Conservation (phyloP, 2,797 vertebrate species). For the Tinamus major region DNA sequence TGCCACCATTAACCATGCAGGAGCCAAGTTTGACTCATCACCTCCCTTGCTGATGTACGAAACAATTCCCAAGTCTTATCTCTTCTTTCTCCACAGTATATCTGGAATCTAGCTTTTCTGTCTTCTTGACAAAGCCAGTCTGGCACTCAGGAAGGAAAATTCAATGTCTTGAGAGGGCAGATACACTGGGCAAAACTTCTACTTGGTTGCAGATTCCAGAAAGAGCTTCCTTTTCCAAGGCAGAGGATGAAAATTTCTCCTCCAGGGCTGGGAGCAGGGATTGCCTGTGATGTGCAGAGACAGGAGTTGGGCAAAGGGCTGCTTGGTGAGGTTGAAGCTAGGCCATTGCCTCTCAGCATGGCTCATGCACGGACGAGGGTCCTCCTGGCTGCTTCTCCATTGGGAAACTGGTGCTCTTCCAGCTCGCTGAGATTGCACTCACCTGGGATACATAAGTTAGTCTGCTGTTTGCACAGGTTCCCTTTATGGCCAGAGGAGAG, state of each 20-base stretch:
- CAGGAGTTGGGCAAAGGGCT: no score
- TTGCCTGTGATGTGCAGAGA: neutral
- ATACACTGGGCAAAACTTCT: neutral
- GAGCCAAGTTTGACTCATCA: neutral
- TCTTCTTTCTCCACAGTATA: neutral
- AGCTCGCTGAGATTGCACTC: no score
- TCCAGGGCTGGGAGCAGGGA: rapidly evolving
- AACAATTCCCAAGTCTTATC: neutral
- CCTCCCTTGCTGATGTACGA: neutral
- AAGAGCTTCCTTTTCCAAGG: rapidly evolving
- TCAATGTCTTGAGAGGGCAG: neutral
- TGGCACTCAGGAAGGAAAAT: neutral
- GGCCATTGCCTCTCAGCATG: no score
- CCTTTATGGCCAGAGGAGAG: no score
- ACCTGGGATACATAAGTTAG: no score
- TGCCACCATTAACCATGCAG: neutral
- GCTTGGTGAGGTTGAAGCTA: no score
- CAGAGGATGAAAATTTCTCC: neutral
- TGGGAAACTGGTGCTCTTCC: no score
- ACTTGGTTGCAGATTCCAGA: neutral
- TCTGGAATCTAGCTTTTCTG: neutral
- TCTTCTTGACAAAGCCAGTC: neutral
- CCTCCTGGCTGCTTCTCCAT: no score
- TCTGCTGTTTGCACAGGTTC: no score
- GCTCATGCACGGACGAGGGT: no score